Evolutionary conservation across 2,113 vertebrate genomes (phyloP).

Genomic region (Uria lomvia): DNA sequence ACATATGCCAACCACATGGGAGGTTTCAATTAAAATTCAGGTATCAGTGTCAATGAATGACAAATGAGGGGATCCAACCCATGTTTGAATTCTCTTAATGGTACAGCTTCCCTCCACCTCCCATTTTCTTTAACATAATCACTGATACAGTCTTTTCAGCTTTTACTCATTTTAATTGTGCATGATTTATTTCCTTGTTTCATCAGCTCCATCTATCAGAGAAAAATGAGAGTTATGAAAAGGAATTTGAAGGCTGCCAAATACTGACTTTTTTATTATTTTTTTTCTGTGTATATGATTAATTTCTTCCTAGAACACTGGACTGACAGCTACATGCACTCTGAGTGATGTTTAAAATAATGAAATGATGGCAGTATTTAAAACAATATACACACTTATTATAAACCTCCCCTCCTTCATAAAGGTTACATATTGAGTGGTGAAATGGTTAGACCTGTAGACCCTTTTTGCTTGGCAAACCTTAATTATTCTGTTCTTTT

Average conservation of each 20-base stretch:
- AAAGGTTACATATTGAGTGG: slow-evolving; percentile 55
- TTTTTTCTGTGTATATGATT: slow-evolving; percentile 37
- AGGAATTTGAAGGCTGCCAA: slow-evolving; percentile 19
- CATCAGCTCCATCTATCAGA: slow-evolving; percentile 21
- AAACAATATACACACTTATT: slow-evolving; percentile 58
- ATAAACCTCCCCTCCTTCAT: slow-evolving; percentile 20
- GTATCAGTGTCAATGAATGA: slow-evolving; percentile 28
- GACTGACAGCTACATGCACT: slow-evolving; percentile 50
- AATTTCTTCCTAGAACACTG: slow-evolving; percentile 44
- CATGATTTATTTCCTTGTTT: slow-evolving; percentile 21
- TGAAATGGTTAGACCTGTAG: slow-evolving; percentile 23
- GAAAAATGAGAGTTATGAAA: slow-evolving; percentile 43
- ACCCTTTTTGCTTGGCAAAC: slow-evolving; percentile 57
- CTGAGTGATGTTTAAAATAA: slow-evolving; percentile 64
- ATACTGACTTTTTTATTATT: not conserved
- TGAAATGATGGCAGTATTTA: slow-evolving; percentile 61
- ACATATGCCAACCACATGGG: not conserved
- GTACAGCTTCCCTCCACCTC: not conserved
- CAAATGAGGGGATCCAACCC: slow-evolving; percentile 8
- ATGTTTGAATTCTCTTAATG: not conserved
- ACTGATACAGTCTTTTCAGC: not conserved
- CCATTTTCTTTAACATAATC: not conserved
- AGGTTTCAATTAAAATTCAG: slow-evolving; percentile 38
- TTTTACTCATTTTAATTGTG: slow-evolving; percentile 49
- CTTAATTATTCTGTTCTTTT: slow-evolving; percentile 68